Percentiles rank a stretch among this genome's conserved stretches.
These are phyloP conservation scores for Sipha flava DNA, from an alignment of 1,140 invertebrate genomes.

Conservation along the genomic window DNA sequence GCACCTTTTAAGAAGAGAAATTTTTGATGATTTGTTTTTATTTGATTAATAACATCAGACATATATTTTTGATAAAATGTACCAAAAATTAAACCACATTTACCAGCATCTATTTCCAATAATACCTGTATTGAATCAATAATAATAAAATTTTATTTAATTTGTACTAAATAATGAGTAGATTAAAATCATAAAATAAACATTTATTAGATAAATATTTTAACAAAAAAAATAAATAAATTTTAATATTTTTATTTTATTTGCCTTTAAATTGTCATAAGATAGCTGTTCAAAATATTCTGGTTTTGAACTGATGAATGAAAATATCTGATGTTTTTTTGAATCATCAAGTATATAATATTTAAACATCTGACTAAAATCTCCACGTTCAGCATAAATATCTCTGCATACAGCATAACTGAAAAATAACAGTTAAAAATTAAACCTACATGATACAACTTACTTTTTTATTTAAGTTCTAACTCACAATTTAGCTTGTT, in stretches of 20 bases:
- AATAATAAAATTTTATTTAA: conserved; percentile 16
- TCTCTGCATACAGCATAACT: conserved; percentile 57
- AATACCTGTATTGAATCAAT: conserved; percentile 36
- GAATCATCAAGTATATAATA: conserved; percentile 53
- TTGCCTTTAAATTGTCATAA: background rate
- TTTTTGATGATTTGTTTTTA: background rate
- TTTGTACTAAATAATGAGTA: background rate
- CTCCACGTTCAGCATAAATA: conserved; percentile 50
- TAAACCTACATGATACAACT: background rate
- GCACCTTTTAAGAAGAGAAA: conserved; percentile 34
- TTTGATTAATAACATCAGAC: background rate
- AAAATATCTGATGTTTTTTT: conserved; percentile 45
- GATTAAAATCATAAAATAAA: background rate
- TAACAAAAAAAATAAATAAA: background rate
- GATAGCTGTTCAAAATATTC: conserved; percentile 2
- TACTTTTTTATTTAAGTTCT: background rate
- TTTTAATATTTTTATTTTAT: background rate
- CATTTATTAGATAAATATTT: no score
- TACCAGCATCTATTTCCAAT: conserved; percentile 36
- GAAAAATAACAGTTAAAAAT: conserved; percentile 34
- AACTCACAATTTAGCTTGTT: conserved; percentile 23
- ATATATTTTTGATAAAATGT: conserved; percentile 11
- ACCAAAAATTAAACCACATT: conserved; percentile 37
- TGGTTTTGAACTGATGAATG: conserved; percentile 22
- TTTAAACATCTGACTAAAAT: conserved; percentile 51